Evolutionary conservation across 92 coral and sea anemone genomes (phyloP).

Genomic region (Porites evermanni): DNA sequence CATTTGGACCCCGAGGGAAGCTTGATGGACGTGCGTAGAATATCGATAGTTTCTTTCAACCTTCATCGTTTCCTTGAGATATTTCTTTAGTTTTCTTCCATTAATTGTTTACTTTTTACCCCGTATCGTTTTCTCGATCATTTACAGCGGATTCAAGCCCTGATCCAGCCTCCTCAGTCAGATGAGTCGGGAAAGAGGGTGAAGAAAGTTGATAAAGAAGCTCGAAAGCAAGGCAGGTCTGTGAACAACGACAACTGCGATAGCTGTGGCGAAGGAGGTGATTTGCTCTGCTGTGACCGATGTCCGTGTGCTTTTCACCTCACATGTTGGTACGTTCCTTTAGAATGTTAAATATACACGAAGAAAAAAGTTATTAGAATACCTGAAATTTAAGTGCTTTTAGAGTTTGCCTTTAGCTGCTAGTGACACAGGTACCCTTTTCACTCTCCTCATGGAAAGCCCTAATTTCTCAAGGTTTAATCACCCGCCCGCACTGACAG

Average conservation of each 20-base stretch:
- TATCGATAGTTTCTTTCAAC: constrained; percentile 12
- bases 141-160: constrained; percentile 96
- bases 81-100: constrained; percentile 15
- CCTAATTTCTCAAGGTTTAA: not conserved
- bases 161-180: constrained; percentile 96
- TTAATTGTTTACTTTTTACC: constrained; percentile 21
- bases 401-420: not conserved
- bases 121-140: constrained; percentile 32
- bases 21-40: constrained; percentile 94
- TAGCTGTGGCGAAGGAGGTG: constrained; percentile 99
- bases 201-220: constrained; percentile 87
- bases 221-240: constrained; percentile 87
- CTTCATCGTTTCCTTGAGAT: constrained; percentile 5
- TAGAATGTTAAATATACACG: not conserved
- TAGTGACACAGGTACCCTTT: not conserved
- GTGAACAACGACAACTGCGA: constrained; percentile 97
- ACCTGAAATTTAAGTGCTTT: not conserved
- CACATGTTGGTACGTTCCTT: constrained; percentile 90
- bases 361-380: not conserved
- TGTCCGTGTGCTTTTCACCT: constrained; percentile 99
- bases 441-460: not conserved
- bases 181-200: constrained; percentile 75
- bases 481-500: constrained; percentile 35
- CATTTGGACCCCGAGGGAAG: constrained; percentile 98
- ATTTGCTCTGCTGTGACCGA: constrained; percentile 94